Evolutionary conservation across 1,140 invertebrate genomes (phyloP), one percentile per base, ranked within the genome.

Genomic region (Dendrolimus kikuchii): DNA sequence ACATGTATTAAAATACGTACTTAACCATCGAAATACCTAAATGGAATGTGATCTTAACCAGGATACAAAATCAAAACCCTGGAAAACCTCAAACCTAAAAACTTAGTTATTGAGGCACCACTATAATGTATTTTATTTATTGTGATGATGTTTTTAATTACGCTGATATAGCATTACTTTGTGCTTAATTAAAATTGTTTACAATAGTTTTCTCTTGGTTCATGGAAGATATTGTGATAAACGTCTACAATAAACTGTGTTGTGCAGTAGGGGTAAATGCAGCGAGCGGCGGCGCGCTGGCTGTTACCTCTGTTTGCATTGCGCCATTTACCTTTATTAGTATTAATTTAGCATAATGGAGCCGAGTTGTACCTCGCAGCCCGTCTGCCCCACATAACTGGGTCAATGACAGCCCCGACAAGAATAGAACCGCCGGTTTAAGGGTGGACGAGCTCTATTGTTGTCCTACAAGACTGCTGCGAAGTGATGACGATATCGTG

Each of bases 381-480:
- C 67, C 55, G 57, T 60, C 62, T 62, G 48, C 47, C 53, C 59
- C 63, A 57, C 49, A 62, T 55, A 78, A 76, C 62, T 76, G 64
- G 76, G 76, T 78, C 76, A 78, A 76, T 78, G 73, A 70, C 73
- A 74, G 64, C 52, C 60, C 60, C 60, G 64, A 62, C 66, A 65
- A 79, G 76, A 76, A 76, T 79, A 79, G 73, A 67, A 63, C 55
- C 60, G 52, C 37, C 65, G 68, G 62, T 71, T 62, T 66, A 68
- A 68, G 74, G 70, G 67, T 68, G 58, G 68, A 70, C 65, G 59
- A 60, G 59, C 40, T 71, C 71, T 65, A 74, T 75, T 77, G 74
- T 77, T 69, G 64, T 40, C 48, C 38, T 23, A 23, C 40, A 7
- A 37, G 36, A 45, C 46, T 48, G 40, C 23, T 54, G 54, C 60